These are phyloP conservation scores for Cygnus buccinator DNA, from an alignment of 2,113 vertebrate species.

Conservation along the genomic window DNA sequence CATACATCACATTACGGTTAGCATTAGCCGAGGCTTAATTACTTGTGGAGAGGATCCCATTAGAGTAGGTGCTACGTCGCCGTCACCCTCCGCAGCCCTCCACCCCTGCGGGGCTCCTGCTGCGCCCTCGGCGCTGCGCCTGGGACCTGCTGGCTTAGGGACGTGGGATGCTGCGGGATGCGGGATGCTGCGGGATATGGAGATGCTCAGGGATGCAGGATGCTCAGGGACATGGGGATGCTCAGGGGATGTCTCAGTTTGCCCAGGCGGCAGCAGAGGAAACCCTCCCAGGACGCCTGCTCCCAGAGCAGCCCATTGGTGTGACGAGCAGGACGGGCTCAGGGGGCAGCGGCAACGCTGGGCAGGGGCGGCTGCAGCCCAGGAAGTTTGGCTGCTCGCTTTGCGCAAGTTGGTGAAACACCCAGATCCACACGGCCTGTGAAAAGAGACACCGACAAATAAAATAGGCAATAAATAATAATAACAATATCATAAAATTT, in stretches of 20 bases:
- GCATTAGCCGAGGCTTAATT: slow-evolving; percentile 81
- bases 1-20: slow-evolving; percentile 84
- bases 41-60: slow-evolving; percentile 79
- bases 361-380: background rate
- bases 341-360: accelerated
- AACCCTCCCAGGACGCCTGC: accelerated
- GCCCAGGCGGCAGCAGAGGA: background rate
- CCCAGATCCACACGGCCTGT: background rate
- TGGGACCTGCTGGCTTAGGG: background rate
- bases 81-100: slow-evolving; percentile 5
- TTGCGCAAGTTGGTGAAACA: background rate
- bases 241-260: background rate
- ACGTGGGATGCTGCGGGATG: background rate
- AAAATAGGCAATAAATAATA: slow-evolving; percentile 72
- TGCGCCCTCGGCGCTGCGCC: background rate
- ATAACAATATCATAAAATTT: slow-evolving; percentile 72
- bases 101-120: background rate
- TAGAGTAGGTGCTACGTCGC: slow-evolving; percentile 28
- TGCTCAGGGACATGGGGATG: background rate
- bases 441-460: slow-evolving; percentile 40
- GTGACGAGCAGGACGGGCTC: accelerated
- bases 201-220: background rate
- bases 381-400: background rate
- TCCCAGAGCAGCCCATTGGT: accelerated
- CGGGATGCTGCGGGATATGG: no score